A percentile compares a stretch with the other conserved stretches of the same genome.
Conservation (phyloP, 2,888 invertebrate species). For the Orthonychiurus folsomi region DNA sequence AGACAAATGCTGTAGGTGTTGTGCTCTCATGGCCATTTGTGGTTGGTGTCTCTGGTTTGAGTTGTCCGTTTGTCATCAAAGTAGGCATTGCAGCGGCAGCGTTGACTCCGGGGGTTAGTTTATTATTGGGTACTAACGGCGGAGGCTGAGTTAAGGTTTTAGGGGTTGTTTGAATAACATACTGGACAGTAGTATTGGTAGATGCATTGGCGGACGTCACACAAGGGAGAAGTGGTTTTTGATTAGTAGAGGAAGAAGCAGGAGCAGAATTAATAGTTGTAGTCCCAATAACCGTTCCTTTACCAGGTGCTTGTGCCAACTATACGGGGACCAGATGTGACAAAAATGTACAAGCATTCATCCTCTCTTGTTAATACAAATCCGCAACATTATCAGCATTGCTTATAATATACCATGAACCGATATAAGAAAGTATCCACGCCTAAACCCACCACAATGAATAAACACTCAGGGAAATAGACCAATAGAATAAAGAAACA, state of each 20-base stretch:
- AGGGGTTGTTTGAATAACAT: background rate
- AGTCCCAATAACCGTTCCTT: background rate
- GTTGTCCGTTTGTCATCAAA: background rate
- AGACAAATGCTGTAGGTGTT: too few relatives aligned
- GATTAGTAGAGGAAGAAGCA: background rate
- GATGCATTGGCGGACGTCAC: too few relatives aligned
- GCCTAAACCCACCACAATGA: too few relatives aligned
- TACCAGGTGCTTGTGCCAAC: background rate
- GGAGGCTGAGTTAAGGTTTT: constrained; percentile 3
- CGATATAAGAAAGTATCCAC: too few relatives aligned
- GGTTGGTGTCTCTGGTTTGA: background rate
- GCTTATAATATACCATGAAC: too few relatives aligned
- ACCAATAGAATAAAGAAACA: too few relatives aligned
- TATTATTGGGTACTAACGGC: constrained; percentile 5
- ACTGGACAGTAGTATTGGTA: background rate
- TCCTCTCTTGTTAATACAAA: too few relatives aligned
- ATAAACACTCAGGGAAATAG: too few relatives aligned
- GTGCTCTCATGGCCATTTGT: background rate
- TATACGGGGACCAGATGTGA: background rate
- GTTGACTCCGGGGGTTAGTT: background rate
- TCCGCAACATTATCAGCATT: too few relatives aligned
- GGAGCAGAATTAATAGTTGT: background rate
- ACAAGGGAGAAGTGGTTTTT: too few relatives aligned
- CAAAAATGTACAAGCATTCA: background rate
- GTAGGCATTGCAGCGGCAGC: background rate